Conservation (phyloP, 2,888 invertebrate genomes). For the Rhingia rostrata region DNA sequence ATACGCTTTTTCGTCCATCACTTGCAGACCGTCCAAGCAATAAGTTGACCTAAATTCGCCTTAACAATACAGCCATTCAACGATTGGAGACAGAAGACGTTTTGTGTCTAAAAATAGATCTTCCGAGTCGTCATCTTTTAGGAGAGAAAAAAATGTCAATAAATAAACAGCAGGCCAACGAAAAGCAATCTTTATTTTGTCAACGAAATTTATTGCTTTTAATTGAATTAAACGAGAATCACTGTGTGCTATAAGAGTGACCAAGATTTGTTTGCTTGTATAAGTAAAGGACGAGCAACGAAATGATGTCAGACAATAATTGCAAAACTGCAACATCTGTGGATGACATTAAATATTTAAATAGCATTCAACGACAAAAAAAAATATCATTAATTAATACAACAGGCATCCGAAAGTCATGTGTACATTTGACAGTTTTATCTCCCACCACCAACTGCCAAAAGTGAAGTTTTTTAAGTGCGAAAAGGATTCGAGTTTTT, state of each 20-base stretch:
- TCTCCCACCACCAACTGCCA: slow-evolving; percentile 26
- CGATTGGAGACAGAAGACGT: not conserved
- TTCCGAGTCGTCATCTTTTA: slow-evolving; percentile 45
- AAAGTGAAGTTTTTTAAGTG: slow-evolving; percentile 24
- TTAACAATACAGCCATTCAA: slow-evolving; percentile 44
- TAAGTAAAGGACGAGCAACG: slow-evolving; percentile 32
- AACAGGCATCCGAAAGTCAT: slow-evolving; percentile 12
- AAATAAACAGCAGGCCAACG: slow-evolving; percentile 30
- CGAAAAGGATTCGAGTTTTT: slow-evolving; percentile 21
- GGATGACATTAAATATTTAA: slow-evolving; percentile 40
- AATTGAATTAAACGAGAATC: slow-evolving; percentile 66
- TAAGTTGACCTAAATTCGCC: slow-evolving; percentile 60
- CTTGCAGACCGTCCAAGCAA: slow-evolving; percentile 41
- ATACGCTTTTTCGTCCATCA: not conserved
- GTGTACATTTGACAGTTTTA: slow-evolving; percentile 44
- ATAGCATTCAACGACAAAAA: not conserved
- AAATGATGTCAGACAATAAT: slow-evolving; percentile 23
- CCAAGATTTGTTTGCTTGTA: not conserved
- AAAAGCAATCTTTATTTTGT: slow-evolving; percentile 51
- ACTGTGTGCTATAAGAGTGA: slow-evolving; percentile 8
- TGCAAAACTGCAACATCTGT: slow-evolving; percentile 19
- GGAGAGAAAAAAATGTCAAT: slow-evolving; percentile 17
- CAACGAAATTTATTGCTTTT: slow-evolving; percentile 72
- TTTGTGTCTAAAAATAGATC: slow-evolving; percentile 59
- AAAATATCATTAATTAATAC: slow-evolving; percentile 45